Conservation (phyloP, 2,113 vertebrate genomes). For the Cottus gobio region DNA sequence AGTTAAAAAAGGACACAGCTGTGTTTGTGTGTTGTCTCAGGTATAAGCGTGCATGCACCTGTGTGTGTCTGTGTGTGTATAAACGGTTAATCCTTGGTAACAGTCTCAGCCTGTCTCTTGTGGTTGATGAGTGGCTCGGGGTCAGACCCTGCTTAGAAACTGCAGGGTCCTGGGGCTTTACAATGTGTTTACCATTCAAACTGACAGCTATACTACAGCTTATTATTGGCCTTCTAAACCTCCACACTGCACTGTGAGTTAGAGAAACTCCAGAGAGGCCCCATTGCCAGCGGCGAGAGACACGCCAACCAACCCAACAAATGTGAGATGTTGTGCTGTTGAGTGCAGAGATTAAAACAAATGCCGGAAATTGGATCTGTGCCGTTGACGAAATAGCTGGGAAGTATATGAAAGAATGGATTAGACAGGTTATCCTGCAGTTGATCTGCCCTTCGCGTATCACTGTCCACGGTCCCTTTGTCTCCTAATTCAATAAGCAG, state of each 20-base stretch:
- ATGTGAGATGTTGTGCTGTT: constrained; percentile 43
- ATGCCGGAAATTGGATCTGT: constrained; percentile 36
- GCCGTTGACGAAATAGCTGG: background rate
- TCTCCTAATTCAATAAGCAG: constrained; percentile 59
- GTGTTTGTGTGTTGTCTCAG: background rate
- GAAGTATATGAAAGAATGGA: constrained; percentile 44
- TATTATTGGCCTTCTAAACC: constrained; percentile 78
- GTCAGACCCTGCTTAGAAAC: constrained; percentile 68
- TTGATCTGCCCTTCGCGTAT: constrained; percentile 52
- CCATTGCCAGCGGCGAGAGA: constrained; percentile 57
- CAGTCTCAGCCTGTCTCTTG: constrained; percentile 59
- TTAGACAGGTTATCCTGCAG: constrained; percentile 54
- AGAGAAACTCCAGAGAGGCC: constrained; percentile 71
- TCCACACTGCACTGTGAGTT: constrained; percentile 61
- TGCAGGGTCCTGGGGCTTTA: constrained; percentile 72
- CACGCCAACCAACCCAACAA: constrained; percentile 43
- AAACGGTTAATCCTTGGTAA: constrained; percentile 63
- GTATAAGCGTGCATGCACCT: background rate
- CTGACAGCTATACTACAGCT: constrained; percentile 75
- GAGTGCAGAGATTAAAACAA: constrained; percentile 57
- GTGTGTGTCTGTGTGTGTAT: background rate
- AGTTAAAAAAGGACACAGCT: constrained; percentile 23
- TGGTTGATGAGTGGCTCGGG: constrained; percentile 74
- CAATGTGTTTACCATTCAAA: constrained; percentile 79
- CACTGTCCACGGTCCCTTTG: constrained; percentile 46